Evolutionary conservation across 1,140 invertebrate genomes (phyloP).

Genomic region (Agrypnia vestita): DNA sequence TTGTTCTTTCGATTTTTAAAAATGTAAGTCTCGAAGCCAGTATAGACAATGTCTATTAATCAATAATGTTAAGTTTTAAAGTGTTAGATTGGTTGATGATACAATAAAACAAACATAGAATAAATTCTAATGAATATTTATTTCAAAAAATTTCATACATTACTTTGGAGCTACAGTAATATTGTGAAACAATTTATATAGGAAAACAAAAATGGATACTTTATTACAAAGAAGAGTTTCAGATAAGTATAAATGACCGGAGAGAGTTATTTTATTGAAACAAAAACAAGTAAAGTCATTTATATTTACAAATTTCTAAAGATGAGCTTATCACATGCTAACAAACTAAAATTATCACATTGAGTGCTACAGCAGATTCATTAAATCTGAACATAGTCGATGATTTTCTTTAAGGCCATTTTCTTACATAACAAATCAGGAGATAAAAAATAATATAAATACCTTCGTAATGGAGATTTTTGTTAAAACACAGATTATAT

Average conservation of each 20-base stretch:
- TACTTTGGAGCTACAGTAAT: conserved; percentile 34
- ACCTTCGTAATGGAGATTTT: conserved; percentile 31
- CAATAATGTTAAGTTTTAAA: conserved; percentile 57
- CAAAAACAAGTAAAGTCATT: conserved; percentile 10
- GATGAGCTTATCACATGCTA: conserved; percentile 22
- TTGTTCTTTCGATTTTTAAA: conserved; percentile 52
- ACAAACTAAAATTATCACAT: conserved; percentile 15
- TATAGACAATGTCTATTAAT: conserved; percentile 59
- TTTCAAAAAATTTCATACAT: conserved; percentile 33
- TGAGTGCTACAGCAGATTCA: conserved; percentile 18
- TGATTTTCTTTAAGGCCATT: conserved; percentile 35
- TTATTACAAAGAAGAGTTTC: conserved; percentile 19
- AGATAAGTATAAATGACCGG: background rate
- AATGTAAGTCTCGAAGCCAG: conserved; percentile 57
- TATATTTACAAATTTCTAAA: conserved; percentile 16
- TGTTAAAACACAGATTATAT: conserved; percentile 22
- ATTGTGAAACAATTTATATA: conserved; percentile 14
- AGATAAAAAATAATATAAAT: conserved; percentile 36
- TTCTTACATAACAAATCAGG: conserved; percentile 30
- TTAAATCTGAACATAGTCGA: conserved; percentile 8
- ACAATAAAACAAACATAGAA: conserved; percentile 56
- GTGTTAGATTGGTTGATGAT: conserved; percentile 59
- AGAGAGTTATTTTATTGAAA: conserved; percentile 22
- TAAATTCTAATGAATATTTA: conserved; percentile 41
- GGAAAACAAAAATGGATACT: conserved; percentile 11